A percentile compares a stretch with the other conserved stretches of the same genome.
phyloP scores from a whole-genome alignment of 2,113 vertebrate genomes.

The Dromaius novaehollandiae region DNA sequence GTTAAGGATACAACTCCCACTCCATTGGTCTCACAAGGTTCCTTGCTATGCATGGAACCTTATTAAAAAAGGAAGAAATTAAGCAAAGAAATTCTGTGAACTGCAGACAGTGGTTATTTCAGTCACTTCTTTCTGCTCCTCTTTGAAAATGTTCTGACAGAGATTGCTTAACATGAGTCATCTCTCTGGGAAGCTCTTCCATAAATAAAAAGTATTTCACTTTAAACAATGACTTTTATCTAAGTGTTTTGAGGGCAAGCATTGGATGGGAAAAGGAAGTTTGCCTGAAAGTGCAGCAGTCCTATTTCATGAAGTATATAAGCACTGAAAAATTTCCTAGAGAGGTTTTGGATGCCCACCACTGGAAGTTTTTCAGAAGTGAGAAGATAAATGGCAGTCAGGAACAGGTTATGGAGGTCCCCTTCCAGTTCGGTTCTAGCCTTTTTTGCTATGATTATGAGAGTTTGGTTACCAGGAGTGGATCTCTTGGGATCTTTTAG shows the following conservation, averaged over 20 bases:
- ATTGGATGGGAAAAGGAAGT: background rate
- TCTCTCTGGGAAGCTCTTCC: background rate
- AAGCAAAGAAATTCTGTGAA: background rate
- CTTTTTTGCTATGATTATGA: background rate
- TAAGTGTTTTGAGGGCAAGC: background rate
- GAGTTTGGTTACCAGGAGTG: background rate
- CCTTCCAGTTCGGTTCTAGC: background rate
- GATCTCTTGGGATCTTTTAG: background rate
- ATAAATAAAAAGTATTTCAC: background rate
- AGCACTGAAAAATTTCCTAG: background rate
- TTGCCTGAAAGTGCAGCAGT: background rate
- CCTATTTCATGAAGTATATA: background rate
- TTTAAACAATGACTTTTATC: background rate
- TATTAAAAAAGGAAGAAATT: background rate
- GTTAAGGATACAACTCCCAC: background rate
- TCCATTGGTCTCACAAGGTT: background rate
- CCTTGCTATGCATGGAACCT: background rate
- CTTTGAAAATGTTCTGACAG: background rate
- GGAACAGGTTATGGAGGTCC: background rate
- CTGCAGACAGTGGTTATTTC: background rate
- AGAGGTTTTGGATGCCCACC: background rate
- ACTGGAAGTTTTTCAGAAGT: background rate
- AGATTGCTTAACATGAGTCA: background rate
- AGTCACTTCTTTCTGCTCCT: background rate
- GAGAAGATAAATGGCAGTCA: background rate